These are phyloP conservation scores for Sphecodes monilicornis DNA, from an alignment of 2,888 invertebrate species.

Conservation along the genomic window DNA sequence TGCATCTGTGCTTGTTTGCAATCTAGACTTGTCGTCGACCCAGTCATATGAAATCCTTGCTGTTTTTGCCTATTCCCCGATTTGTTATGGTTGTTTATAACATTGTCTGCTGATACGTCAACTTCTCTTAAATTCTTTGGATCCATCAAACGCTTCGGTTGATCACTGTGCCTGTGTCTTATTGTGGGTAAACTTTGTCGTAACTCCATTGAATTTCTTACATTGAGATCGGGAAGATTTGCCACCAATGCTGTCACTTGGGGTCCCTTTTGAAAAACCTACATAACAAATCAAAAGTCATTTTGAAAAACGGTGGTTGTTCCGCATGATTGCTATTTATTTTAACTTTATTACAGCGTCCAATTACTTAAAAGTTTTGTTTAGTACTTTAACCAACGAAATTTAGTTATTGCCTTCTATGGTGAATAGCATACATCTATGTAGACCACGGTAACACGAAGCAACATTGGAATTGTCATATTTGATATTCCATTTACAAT, in stretches of 20 bases:
- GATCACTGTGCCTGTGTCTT: conserved; percentile 74
- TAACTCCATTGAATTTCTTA: conserved; percentile 77
- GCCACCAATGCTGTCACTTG: conserved; percentile 91
- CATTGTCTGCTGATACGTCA: conserved; percentile 85
- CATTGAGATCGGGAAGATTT: conserved; percentile 87
- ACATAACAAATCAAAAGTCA: conserved; percentile 48
- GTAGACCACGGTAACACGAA: too few species aligned
- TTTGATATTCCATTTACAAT: too few species aligned
- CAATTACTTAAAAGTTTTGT: too few species aligned
- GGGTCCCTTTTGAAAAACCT: conserved; percentile 92
- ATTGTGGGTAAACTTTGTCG: conserved; percentile 79
- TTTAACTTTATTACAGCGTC: background rate
- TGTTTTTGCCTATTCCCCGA: conserved; percentile 83
- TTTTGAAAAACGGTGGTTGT: background rate
- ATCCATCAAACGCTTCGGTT: conserved; percentile 64
- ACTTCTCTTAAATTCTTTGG: conserved; percentile 83
- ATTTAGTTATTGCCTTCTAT: too few species aligned
- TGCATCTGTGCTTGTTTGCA: conserved; percentile 73
- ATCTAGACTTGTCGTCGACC: conserved; percentile 80
- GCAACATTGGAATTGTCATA: too few species aligned
- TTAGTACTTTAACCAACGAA: too few species aligned
- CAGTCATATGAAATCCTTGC: conserved; percentile 75
- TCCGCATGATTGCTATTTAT: background rate
- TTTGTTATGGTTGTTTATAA: conserved; percentile 86
- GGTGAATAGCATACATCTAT: too few species aligned